A percentile compares a stretch with the other conserved stretches of the same genome.
phyloP scores from a whole-genome alignment of 2,797 vertebrate species.

The Agapornis canus region DNA sequence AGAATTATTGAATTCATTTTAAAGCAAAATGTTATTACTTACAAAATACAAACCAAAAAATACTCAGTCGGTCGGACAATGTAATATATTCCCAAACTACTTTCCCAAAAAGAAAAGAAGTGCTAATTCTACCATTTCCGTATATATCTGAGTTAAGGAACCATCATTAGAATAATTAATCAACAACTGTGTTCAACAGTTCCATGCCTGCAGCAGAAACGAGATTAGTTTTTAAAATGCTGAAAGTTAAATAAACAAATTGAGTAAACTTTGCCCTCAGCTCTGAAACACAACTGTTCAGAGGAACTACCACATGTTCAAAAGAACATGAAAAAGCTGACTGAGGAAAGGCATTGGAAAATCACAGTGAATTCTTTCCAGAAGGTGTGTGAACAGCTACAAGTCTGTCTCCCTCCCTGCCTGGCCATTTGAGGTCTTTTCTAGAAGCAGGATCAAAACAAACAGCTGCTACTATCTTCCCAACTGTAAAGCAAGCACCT shows the following conservation, averaged over 20 bases:
- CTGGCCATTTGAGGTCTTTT: not conserved
- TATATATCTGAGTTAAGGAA: not conserved
- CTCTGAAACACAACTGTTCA: not conserved
- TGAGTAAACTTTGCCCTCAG: slow-evolving; percentile 31
- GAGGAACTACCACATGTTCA: slow-evolving; percentile 7
- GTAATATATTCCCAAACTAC: not conserved
- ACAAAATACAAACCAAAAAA: not conserved
- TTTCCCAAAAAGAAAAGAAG: not conserved
- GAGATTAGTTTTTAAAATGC: slow-evolving; percentile 6
- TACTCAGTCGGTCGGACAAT: not conserved
- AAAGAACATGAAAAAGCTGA: not conserved
- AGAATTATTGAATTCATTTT: not conserved
- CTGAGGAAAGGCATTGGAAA: not conserved
- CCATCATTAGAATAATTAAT: slow-evolving; percentile 5
- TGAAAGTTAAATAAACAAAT: slow-evolving; percentile 35
- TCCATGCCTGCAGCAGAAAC: not conserved
- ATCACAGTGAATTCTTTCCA: not conserved
- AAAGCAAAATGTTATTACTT: not conserved
- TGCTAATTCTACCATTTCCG: not conserved
- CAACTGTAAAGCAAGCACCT: not conserved
- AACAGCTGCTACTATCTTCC: not conserved
- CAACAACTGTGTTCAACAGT: not conserved
- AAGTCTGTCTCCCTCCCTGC: not conserved
- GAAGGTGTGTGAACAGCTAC: not conserved
- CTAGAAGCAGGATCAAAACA: not conserved